These are phyloP conservation scores for Alligator sinensis DNA, from an alignment of 2,113 vertebrate genomes.

Conservation along the genomic window DNA sequence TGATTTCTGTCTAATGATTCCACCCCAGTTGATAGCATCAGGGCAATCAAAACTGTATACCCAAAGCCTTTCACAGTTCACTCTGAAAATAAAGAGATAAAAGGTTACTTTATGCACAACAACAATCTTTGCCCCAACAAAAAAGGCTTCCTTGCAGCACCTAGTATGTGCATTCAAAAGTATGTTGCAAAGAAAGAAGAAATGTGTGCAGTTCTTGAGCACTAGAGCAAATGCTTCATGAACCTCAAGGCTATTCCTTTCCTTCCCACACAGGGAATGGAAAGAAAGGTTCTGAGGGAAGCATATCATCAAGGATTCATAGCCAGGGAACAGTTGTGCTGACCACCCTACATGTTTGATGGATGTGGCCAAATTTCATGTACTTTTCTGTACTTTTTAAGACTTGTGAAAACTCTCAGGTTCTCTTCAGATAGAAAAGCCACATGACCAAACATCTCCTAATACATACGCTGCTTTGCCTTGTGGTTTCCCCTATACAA, in stretches of 20 bases:
- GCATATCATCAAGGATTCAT: too few species aligned
- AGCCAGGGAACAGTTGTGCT: too few species aligned
- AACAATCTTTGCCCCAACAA: neutral
- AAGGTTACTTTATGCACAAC: accelerated
- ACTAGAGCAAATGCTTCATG: neutral
- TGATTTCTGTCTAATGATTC: conserved; percentile 36
- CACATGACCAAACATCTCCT: neutral
- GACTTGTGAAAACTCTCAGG: neutral
- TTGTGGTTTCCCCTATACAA: accelerated
- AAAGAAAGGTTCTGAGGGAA: neutral
- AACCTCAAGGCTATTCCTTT: neutral
- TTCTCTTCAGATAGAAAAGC: neutral
- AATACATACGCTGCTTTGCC: accelerated
- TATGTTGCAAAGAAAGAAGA: neutral
- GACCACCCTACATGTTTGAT: neutral
- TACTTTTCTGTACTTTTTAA: neutral
- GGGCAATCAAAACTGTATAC: conserved; percentile 28
- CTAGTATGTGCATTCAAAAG: neutral
- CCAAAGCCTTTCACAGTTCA: conserved; percentile 49
- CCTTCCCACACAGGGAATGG: neutral
- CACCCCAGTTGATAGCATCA: conserved; percentile 77
- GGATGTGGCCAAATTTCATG: neutral
- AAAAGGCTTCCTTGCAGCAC: neutral
- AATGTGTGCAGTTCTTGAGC: neutral
- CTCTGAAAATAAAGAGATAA: conserved; percentile 31